These are phyloP conservation scores for Drosophila nebulosa DNA, from an alignment of 1,140 invertebrate genomes.

Conservation along the genomic window DNA sequence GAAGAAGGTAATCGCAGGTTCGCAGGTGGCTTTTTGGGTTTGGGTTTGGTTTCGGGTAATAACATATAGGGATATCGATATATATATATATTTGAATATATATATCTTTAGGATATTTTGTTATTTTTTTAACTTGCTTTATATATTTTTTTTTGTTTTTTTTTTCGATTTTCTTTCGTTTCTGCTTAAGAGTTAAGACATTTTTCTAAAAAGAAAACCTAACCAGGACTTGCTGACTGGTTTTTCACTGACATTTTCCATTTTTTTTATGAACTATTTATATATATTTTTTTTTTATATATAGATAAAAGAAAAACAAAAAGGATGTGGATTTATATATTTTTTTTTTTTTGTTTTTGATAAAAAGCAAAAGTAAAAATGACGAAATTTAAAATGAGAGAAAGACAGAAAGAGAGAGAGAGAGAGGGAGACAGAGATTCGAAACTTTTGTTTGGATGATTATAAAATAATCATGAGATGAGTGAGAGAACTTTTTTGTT, in stretches of 20 bases:
- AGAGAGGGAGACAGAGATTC: constrained; percentile 19
- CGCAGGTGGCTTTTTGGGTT: constrained; percentile 22
- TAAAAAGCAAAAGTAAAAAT: constrained; percentile 46
- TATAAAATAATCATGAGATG: constrained; percentile 36
- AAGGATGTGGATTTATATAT: constrained; percentile 41
- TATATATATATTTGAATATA: constrained; percentile 30
- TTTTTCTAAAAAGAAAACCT: constrained; percentile 19
- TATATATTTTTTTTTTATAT: constrained; percentile 19
- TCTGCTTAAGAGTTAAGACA: constrained; percentile 8
- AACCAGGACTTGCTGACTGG: constrained; percentile 30
- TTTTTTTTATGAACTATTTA: background rate
- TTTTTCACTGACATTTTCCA: constrained; percentile 15
- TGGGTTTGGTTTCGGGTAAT: constrained; percentile 31
- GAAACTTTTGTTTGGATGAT: constrained; percentile 8
- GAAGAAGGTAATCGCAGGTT: constrained; percentile 9
- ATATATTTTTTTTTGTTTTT: constrained; percentile 40
- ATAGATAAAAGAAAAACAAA: constrained; percentile 35
- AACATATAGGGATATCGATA: constrained; percentile 68
- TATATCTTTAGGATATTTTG: constrained; percentile 36
- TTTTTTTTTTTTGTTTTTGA: constrained; percentile 54
- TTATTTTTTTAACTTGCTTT: constrained; percentile 46
- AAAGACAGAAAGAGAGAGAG: constrained; percentile 19
- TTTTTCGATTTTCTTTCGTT: constrained; percentile 30
- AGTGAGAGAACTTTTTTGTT: constrained; percentile 27
- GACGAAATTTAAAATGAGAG: constrained; percentile 20